Evolutionary conservation across 2,888 invertebrate species (phyloP), one percentile per base, ranked within the genome.

Genomic region (Ormyrus rosae): DNA sequence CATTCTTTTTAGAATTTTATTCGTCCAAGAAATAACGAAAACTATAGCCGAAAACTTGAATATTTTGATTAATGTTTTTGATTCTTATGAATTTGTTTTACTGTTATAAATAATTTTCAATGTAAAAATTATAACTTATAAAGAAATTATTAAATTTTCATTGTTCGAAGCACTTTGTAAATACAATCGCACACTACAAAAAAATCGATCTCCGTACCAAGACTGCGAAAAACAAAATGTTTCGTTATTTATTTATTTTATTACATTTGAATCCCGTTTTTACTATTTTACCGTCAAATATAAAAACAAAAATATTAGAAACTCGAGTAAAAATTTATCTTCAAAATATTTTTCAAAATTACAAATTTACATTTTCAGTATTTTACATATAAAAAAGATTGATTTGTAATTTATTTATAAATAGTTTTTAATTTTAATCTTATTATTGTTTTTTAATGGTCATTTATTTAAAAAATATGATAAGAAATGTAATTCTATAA

Each of bases 1-100:
- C 34, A 34, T 34, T 34, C 4, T 34, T 34, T 34, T 34, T 34
- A 34, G 34, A 34, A 34, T 1, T 34, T 34, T 34, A 34, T 34
- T 34, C 34, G 4, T 34, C 34, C 34, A 34, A 34, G 34, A 34
- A 34, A 34, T 34, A 34, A 34, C 34, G 3, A 34, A 34, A 34
- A 34, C 34, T 34, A 34, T 34, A 34, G 34, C 34, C 4, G 34
- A 34, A 34, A 3, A 34, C 3, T 34, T 34, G 34, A 34, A 34
- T 34, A 34, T 34, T 34, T 34, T 34, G 3, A 34, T 34, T 34
- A 34, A 34, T 34, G 34, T 34, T 34, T 34, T 34, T 61, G 61
- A 61, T 78, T 68, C 56, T 51, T 60, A 73, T 63, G 45, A 73
- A 68, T 72, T 73, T 71, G 69, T 46, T 67, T 68, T 11, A 68